phyloP scores from a whole-genome alignment of 1,140 invertebrate species.

The Oryctes rhinoceros region DNA sequence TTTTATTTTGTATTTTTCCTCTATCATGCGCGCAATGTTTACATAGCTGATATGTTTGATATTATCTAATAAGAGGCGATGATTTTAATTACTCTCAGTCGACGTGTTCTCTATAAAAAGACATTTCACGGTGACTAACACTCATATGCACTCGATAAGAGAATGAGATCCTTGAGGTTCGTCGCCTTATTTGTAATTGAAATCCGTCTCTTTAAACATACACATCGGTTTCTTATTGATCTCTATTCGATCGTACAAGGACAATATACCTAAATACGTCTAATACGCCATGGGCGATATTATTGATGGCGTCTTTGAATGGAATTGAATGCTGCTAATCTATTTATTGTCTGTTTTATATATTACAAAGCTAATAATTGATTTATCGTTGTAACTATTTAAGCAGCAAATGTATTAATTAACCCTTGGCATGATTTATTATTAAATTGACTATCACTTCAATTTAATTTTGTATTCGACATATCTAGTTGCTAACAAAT shows the following conservation, averaged over 20 bases:
- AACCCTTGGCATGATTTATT: no score
- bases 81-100: neutral
- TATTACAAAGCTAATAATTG: neutral
- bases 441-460: no score
- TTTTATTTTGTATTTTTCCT: slow-evolving; percentile 2
- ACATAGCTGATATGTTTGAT: neutral
- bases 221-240: neutral
- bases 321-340: neutral
- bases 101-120: slow-evolving; percentile 29
- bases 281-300: neutral
- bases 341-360: neutral
- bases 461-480: no score
- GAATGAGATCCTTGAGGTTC: slow-evolving; percentile 18
- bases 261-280: neutral
- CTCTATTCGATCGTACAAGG: neutral
- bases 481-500: no score
- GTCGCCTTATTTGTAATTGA: slow-evolving; percentile 26
- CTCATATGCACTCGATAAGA: slow-evolving; percentile 12
- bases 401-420: neutral
- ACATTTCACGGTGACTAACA: slow-evolving; percentile 29
- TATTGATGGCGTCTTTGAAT: slow-evolving; percentile 5
- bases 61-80: slow-evolving; percentile 1
- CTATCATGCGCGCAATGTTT: neutral
- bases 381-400: neutral
- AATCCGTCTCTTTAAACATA: neutral